Evolutionary conservation across 2,797 vertebrate species (phyloP), one percentile per base, ranked within the genome.

Genomic region (Channa striata): DNA sequence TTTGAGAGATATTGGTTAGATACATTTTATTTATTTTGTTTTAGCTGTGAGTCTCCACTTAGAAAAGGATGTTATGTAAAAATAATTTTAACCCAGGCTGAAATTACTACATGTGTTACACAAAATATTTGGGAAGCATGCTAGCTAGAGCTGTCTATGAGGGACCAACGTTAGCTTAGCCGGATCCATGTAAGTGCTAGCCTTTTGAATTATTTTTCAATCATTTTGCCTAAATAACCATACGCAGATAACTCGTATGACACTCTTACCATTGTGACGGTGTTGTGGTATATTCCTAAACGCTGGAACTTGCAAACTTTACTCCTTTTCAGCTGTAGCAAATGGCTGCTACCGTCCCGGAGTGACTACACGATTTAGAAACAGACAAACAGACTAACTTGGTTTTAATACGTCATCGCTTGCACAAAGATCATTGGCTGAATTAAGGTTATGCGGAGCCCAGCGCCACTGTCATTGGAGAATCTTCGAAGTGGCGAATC

Each of bases 311-410:
- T 16, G 14, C 5, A 60, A 69, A 52, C 33, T 21, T 13, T 20
- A 30, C 30, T 49, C 23, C 10, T 48, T 47, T 25, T 37, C 5
- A 1, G 40, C 17, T 81, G 4, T 42, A 20, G 3, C 58, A 42
- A 74, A 50, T 14, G 13, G 11, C 37, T 1, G 25, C 33, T 63
- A 50, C 49, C 66, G 71, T 49, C 52, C 63, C 42, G 64, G 59
- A 85, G 91, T 95, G 94, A 95, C 94, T 93, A 91, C 85, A 95
- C 94, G 91, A 78, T 93, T 93, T 93, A 82, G 87, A 69, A 82
- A 86, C 76, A 84, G 60, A 47, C 8, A 53, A 61, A 60, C 72
- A 64, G 0, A 58, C 39, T 2, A 85, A 0, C 74, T 0, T 65
- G n/a, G 0, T 2, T 2, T 0, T 1, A 0, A 0, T 8, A 81